A percentile compares a stretch with the other conserved stretches of the same genome.
Evolutionary conservation across 2,888 invertebrate species (phyloP).

Genomic region (Thyatira batis): DNA sequence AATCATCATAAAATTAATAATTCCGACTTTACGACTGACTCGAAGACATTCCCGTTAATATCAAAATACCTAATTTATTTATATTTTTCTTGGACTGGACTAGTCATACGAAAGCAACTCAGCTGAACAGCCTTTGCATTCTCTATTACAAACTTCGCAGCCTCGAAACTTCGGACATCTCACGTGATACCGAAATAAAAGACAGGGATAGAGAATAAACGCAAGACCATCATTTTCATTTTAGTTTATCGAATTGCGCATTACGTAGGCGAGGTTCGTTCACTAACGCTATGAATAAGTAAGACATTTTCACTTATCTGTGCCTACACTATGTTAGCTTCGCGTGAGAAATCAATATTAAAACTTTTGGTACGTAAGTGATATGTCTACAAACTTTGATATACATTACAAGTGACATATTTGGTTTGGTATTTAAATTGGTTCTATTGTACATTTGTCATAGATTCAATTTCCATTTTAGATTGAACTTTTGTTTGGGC

Average conservation of each 20-base stretch:
- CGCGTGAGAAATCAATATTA: neutral
- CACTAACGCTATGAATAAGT: neutral
- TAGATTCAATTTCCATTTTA: no score
- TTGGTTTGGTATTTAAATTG: no score
- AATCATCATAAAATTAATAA: neutral
- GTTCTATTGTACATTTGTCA: no score
- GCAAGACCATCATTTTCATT: no score
- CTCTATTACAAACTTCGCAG: no score
- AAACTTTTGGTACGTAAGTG: neutral
- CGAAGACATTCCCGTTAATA: neutral
- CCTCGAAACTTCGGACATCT: no score
- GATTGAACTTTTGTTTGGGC: no score
- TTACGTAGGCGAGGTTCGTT: neutral
- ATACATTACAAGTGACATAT: neutral
- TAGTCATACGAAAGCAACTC: no score
- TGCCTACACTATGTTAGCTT: neutral
- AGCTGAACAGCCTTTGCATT: no score
- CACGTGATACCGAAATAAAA: no score
- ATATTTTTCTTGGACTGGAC: neutral
- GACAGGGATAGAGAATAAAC: no score
- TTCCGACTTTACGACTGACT: neutral
- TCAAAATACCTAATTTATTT: neutral
- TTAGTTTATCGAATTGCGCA: neutral
- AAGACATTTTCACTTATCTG: neutral
- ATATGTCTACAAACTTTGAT: neutral